phyloP scores from a whole-genome alignment of 2,888 invertebrate species.

The Ornithoptera alexandrae region DNA sequence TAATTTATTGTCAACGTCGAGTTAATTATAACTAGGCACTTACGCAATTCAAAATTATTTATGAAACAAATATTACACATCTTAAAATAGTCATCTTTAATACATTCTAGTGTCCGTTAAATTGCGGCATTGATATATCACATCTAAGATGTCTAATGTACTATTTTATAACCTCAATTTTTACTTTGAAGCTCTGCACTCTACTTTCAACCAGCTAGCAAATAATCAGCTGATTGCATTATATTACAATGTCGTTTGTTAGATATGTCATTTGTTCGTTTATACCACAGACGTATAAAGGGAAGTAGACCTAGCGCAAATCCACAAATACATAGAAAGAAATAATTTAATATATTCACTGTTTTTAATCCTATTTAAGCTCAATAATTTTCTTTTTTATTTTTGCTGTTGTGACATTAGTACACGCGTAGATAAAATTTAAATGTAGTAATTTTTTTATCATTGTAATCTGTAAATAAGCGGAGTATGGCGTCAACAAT shows the following conservation, averaged over 20 bases:
- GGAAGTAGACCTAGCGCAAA: too few relatives aligned
- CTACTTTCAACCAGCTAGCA: neutral
- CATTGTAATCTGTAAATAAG: too few relatives aligned
- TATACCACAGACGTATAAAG: too few relatives aligned
- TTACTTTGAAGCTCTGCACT: neutral
- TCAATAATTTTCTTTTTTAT: too few relatives aligned
- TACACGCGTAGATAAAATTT: too few relatives aligned
- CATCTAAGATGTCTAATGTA: neutral
- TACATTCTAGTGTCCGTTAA: neutral
- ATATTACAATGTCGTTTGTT: neutral
- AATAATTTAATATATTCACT: too few relatives aligned
- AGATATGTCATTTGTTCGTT: too few relatives aligned
- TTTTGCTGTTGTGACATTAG: too few relatives aligned
- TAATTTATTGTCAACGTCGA: neutral
- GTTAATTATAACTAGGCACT: neutral
- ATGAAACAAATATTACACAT: neutral
- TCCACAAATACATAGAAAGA: too few relatives aligned
- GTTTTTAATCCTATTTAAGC: too few relatives aligned
- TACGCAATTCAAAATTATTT: conserved; percentile 1
- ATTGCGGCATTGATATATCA: neutral
- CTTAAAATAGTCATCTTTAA: neutral
- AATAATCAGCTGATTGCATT: conserved; percentile 19
- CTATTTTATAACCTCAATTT: conserved; percentile 17
- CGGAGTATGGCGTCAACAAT: too few relatives aligned
- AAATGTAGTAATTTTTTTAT: too few relatives aligned